A percentile compares a stretch with the other conserved stretches of the same genome.
These are phyloP conservation scores for Melanotaenia nigrans DNA, from an alignment of 2,797 vertebrate species.

Conservation along the genomic window DNA sequence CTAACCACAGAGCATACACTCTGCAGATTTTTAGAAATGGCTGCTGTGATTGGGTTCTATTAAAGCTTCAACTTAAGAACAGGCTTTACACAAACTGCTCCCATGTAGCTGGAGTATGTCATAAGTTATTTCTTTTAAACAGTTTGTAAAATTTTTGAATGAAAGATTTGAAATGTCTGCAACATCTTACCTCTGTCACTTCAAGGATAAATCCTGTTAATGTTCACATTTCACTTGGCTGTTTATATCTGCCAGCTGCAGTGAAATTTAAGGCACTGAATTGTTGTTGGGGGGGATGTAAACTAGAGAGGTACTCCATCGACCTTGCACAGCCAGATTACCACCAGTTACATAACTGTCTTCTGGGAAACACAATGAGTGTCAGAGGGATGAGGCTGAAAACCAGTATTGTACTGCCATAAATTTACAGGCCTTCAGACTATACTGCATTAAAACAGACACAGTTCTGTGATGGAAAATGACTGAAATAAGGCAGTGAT, in stretches of 20 bases:
- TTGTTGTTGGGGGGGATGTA: constrained; percentile 29
- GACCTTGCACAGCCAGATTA: constrained; percentile 24
- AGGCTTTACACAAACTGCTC: neutral
- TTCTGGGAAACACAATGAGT: neutral
- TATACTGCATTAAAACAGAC: neutral
- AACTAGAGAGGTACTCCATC: constrained; percentile 17
- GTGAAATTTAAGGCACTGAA: constrained; percentile 28
- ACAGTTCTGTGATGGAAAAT: neutral
- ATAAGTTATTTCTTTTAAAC: neutral
- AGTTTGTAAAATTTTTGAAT: neutral
- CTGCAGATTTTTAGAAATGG: neutral
- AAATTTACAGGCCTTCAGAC: neutral
- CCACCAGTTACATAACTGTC: constrained; percentile 30
- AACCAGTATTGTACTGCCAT: neutral
- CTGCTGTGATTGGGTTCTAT: constrained; percentile 5
- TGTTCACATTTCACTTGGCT: neutral
- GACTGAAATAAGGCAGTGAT: neutral
- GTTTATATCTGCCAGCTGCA: constrained; percentile 36
- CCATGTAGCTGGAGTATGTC: neutral
- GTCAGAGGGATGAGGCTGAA: constrained; percentile 8
- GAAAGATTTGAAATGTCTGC: neutral
- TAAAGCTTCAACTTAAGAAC: neutral
- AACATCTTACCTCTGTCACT: neutral
- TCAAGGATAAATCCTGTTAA: constrained; percentile 20
- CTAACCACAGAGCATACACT: neutral